Evolutionary conservation across 2,797 vertebrate species (phyloP).

Genomic region (Intellagama lesueurii): DNA sequence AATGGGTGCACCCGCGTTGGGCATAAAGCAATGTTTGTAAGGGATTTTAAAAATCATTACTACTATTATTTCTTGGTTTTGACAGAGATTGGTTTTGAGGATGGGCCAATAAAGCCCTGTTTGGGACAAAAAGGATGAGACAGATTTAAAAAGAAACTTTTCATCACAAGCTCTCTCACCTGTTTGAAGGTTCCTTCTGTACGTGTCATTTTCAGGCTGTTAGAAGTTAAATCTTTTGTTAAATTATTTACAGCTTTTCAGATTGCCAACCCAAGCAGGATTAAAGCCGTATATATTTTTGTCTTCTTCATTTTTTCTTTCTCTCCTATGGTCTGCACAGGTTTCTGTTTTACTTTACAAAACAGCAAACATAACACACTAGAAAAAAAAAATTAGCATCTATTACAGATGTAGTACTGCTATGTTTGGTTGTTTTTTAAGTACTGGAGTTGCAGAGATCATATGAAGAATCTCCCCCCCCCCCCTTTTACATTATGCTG

Average conservation of each 20-base stretch:
- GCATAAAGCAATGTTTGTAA: constrained; percentile 38
- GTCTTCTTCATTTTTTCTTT: constrained; percentile 67
- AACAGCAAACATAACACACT: constrained; percentile 50
- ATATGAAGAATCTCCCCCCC: background rate
- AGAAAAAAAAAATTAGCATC: constrained; percentile 47
- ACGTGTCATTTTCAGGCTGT: constrained; percentile 75
- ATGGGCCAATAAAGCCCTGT: constrained; percentile 45
- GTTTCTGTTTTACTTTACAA: constrained; percentile 72
- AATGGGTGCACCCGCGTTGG: constrained; percentile 37
- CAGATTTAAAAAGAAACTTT: constrained; percentile 47
- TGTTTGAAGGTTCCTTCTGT: constrained; percentile 75
- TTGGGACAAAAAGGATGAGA: constrained; percentile 56
- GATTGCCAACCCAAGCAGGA: constrained; percentile 76
- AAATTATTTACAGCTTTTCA: constrained; percentile 81
- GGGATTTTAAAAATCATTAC: accelerated
- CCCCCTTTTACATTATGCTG: background rate
- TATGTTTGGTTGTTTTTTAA: constrained; percentile 19
- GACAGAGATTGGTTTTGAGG: constrained; percentile 23
- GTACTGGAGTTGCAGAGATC: constrained; percentile 25
- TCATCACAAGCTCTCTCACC: constrained; percentile 66
- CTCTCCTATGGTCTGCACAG: constrained; percentile 77
- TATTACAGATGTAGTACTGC: constrained; percentile 31
- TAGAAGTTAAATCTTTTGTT: constrained; percentile 85
- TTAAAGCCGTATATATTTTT: constrained; percentile 70
- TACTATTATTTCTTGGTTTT: constrained; percentile 4